A percentile compares a stretch with the other conserved stretches of the same genome.
phyloP scores from a whole-genome alignment of 37 sponge, comb jelly and placozoan genomes.

The Eunapius fragilis region DNA sequence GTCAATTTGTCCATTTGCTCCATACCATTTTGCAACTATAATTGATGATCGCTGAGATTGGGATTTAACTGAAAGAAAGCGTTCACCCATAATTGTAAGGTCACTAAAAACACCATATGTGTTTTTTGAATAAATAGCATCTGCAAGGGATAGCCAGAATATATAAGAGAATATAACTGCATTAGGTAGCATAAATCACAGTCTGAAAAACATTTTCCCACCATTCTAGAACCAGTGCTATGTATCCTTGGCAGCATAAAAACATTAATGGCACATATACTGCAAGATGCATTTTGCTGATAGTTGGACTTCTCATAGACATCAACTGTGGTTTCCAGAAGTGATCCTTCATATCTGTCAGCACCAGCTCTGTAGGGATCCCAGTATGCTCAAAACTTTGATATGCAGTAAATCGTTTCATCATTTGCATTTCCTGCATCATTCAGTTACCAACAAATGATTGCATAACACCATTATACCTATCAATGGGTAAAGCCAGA shows the following conservation, averaged over 20 bases:
- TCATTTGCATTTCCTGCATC: conserved; percentile 37
- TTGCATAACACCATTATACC: conserved; percentile 56
- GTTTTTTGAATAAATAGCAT: background rate
- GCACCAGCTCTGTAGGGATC: background rate
- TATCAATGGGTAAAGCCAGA: conserved; percentile 62
- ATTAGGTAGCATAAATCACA: too few species aligned
- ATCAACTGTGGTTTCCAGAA: background rate
- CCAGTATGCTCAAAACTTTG: conserved; percentile 4
- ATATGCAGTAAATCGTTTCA: conserved; percentile 33
- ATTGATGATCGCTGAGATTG: background rate
- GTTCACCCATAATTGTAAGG: background rate
- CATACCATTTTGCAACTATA: background rate
- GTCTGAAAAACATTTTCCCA: too few species aligned
- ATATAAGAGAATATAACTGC: too few species aligned
- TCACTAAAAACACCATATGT: background rate
- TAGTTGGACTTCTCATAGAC: background rate
- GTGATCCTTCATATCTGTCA: background rate
- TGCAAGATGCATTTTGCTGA: too few species aligned
- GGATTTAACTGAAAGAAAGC: background rate
- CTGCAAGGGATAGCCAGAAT: too few species aligned
- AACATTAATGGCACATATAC: background rate
- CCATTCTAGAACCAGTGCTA: too few species aligned
- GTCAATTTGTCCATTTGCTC: background rate
- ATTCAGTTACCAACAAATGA: conserved; percentile 55
- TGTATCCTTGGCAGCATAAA: too few species aligned